A percentile compares a stretch with the other conserved stretches of the same genome.
Conservation (phyloP, 2,797 vertebrate species). For the Valencia hispanica region DNA sequence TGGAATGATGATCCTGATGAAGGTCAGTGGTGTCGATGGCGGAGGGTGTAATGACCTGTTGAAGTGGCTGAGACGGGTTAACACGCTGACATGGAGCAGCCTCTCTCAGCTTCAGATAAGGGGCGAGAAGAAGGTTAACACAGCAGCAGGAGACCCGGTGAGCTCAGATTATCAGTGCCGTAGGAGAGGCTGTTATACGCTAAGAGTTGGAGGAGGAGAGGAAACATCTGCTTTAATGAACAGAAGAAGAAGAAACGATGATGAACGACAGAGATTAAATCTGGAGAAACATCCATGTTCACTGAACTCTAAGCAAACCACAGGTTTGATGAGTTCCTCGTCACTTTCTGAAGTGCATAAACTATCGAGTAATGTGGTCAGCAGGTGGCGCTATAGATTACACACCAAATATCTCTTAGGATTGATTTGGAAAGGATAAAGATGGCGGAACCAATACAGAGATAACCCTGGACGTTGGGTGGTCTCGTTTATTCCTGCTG, state of each 20-base stretch:
- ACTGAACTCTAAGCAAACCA: too few species aligned
- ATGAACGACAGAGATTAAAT: not conserved
- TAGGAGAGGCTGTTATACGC: conserved; percentile 22
- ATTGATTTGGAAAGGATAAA: not conserved
- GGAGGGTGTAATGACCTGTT: conserved; percentile 55
- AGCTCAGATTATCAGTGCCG: conserved; percentile 39
- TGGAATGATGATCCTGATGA: conserved; percentile 60
- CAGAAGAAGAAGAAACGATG: conserved; percentile 12
- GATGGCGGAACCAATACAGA: not conserved
- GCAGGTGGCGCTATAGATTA: not conserved
- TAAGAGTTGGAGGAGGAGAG: conserved; percentile 35
- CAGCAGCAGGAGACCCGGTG: conserved; percentile 46
- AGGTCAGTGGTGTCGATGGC: conserved; percentile 40
- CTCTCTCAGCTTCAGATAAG: conserved; percentile 9
- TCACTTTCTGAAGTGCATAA: not conserved
- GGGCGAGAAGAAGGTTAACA: conserved; percentile 26
- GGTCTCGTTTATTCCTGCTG: not conserved
- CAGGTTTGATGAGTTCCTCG: not conserved
- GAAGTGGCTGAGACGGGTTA: conserved; percentile 53
- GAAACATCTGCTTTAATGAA: conserved; percentile 19
- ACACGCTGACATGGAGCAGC: conserved; percentile 51
- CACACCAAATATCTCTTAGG: not conserved
- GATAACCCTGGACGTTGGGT: not conserved
- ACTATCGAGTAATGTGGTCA: not conserved
- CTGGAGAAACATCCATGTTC: too few species aligned